A percentile compares a stretch with the other conserved stretches of the same genome.
Evolutionary conservation across 2,888 invertebrate species (phyloP).

Genomic region (Enoplolaimus lenunculus): DNA sequence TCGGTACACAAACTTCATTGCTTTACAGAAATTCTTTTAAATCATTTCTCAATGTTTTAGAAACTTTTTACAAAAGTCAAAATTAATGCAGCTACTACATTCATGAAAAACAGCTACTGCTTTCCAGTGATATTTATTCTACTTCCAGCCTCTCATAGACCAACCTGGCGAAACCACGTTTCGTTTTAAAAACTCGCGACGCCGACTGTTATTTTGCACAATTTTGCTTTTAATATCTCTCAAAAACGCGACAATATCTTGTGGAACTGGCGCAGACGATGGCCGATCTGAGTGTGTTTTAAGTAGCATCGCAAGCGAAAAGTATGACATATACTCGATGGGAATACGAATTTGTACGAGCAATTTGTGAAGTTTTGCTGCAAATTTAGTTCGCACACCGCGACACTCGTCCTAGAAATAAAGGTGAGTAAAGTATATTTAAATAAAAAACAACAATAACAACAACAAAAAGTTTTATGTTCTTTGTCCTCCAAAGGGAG

Average conservation of each 20-base stretch:
- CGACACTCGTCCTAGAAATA: constrained; percentile 40
- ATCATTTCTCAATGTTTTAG: too few relatives aligned
- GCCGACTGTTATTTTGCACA: neutral
- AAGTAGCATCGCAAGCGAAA: constrained; percentile 53
- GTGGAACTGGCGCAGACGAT: neutral
- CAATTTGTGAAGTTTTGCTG: constrained; percentile 80
- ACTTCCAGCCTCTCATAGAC: too few relatives aligned
- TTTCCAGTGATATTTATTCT: too few relatives aligned
- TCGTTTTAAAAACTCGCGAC: neutral
- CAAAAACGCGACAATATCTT: neutral
- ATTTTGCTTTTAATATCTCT: neutral
- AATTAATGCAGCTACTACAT: too few relatives aligned
- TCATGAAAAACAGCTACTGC: too few relatives aligned
- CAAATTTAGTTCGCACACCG: constrained; percentile 67
- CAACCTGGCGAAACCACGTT: neutral
- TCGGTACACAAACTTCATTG: too few relatives aligned
- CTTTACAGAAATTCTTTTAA: too few relatives aligned
- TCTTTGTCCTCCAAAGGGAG: too few relatives aligned
- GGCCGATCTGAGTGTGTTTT: neutral
- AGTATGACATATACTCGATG: constrained; percentile 88
- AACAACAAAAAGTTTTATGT: neutral
- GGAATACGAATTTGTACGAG: constrained; percentile 55
- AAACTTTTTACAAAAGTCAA: too few relatives aligned
- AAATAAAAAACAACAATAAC: neutral
- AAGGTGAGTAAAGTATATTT: constrained; percentile 4